Evolutionary conservation across 2,888 invertebrate species (phyloP), one percentile per base, ranked within the genome.

Genomic region (Bellardia pandia): DNA sequence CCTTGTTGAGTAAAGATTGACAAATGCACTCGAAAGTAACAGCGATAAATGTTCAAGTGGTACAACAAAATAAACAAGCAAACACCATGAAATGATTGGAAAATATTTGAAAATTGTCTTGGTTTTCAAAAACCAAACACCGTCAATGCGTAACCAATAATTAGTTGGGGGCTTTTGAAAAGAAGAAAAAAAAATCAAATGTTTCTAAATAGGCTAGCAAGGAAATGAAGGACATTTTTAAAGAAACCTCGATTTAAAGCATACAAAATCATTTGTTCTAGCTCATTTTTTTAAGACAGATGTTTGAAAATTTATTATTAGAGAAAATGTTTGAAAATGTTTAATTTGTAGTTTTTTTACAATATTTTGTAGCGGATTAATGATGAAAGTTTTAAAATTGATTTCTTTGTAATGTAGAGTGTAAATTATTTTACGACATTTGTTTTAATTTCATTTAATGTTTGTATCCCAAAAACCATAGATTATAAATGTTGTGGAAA

Each of bases 401-500:
- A 30, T 4, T 68, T 69, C 9, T 11, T 53, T 78, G 23, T 56
- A n/a, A 45, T 45, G 30, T 58, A 14, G 3, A 33, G 45, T 69
- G 37, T 68, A 53, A 75, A 74, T 45, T n/a, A 78, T 78, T 78
- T 76, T 37, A 45, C 33, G 45, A 74, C 48, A 68, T 77, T 77
- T 9, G 4, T 64, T 72, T 30, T 1, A 45, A 53, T 72, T 80
- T 51, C 14, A 8, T 30, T 51, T 64, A 23, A 23, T 48, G 11
- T 64, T 48, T 75, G 68, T 76, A 66, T 42, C 58, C 69, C 69
- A 66, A 78, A 81, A 78, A 81, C 84, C 68, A 81, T 84, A 77
- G 80, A 84, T 77, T 81, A 62, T 56, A 77, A 77, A 84, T 69
- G 77, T 84, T 84, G 80, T 81, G 81, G 76, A 86, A 76, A 83